phyloP scores from a whole-genome alignment of 2,888 invertebrate species.

The Crepidodera aurea region DNA sequence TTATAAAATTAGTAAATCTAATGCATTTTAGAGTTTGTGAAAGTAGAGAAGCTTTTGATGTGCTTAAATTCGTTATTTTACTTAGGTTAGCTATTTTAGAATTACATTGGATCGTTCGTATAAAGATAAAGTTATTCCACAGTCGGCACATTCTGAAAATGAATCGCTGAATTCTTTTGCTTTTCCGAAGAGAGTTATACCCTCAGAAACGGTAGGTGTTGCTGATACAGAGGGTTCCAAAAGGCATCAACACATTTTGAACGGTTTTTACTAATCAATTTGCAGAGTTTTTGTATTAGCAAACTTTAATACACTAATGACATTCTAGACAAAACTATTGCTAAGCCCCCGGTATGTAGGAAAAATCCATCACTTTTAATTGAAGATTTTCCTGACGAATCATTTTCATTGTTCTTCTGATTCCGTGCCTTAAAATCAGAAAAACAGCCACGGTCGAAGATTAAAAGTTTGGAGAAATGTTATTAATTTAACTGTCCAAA shows the following conservation, averaged over 20 bases:
- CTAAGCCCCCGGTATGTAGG: too few species aligned
- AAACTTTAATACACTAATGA: too few species aligned
- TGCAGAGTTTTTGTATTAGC: too few species aligned
- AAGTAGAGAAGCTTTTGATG: neutral
- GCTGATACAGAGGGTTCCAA: too few species aligned
- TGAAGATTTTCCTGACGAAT: slow-evolving; percentile 14
- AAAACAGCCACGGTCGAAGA: slow-evolving; percentile 19
- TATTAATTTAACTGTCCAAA: slow-evolving; percentile 47
- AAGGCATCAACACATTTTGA: too few species aligned
- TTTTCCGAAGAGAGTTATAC: too few species aligned
- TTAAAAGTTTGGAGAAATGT: slow-evolving; percentile 30
- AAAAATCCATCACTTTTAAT: slow-evolving; percentile 8
- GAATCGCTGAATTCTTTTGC: too few species aligned
- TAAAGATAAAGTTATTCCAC: too few species aligned
- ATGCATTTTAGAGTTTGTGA: neutral
- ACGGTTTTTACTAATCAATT: too few species aligned
- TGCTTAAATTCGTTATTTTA: neutral
- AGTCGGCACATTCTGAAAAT: too few species aligned
- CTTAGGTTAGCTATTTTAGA: neutral
- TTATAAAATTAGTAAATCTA: neutral
- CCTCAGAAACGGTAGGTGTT: too few species aligned
- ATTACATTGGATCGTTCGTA: neutral
- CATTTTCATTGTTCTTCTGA: slow-evolving; percentile 9
- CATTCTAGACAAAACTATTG: too few species aligned
- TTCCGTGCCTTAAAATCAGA: slow-evolving; percentile 7